Evolutionary conservation across 2,797 vertebrate species (phyloP), one percentile per base, ranked within the genome.

Genomic region (Synanceia verrucosa): DNA sequence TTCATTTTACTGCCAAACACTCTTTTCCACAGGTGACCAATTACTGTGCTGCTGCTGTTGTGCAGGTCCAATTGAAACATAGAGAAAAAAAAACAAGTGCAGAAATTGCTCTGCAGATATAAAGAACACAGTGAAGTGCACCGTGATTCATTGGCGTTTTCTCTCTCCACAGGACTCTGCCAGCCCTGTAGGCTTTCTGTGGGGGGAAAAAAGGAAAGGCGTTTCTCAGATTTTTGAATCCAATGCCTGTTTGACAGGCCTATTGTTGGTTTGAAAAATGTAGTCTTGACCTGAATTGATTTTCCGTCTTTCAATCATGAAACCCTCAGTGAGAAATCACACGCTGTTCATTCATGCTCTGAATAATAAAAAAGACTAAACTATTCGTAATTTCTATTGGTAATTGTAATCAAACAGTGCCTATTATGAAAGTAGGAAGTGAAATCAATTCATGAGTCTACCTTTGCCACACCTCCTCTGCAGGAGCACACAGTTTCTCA

Each of bases 61-160:
- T 18, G 16, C 36, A 50, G 67, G 9, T 36, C 67, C 53, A 69
- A 82, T 62, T 51, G 44, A 41, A 41, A 41, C n/a, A n/a, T n/a
- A n/a, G 58, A 26, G 12, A 31, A 7, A 37, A 12, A 58, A 56
- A 37, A 33, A 43, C 29, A 57, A 21, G 5, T 18, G 52, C 64
- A 62, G 28, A 55, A 82, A 76, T 26, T 61, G 60, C 31, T 44
- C 37, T 73, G 59, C 37, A 71, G 69, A 77, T 72, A 58, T 78
- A 36, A 75, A 68, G 34, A 62, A 59, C 47, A 57, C 52, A 56
- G 28, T 68, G 14, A 23, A 36, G 44, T 74, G 66, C 64, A 72
- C 56, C 10, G 0, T 62, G 65, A 83, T 53, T 67, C 65, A 77
- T 48, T 72, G 33, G 60, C 7, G 0, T 55, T 34, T 70, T 62